Conservation (phyloP, 2,888 invertebrate species). For the Scaeva pyrastri region DNA sequence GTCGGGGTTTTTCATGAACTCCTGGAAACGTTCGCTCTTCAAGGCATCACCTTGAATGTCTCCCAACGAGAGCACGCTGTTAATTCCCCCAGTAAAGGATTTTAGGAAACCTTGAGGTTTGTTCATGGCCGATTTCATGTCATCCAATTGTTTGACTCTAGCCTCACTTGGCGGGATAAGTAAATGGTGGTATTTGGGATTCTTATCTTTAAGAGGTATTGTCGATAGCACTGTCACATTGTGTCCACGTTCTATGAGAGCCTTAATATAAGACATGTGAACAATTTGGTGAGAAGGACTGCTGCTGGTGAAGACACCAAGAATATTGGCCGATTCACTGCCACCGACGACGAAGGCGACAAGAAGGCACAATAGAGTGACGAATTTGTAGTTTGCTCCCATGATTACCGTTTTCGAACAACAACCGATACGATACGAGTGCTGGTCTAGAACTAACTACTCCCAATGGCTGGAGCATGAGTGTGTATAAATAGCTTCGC, state of each 20-base stretch:
- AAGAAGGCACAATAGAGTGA: not conserved
- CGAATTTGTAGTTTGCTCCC: not conserved
- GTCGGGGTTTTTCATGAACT: constrained; percentile 63
- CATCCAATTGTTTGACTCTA: not conserved
- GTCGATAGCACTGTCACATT: constrained; percentile 81
- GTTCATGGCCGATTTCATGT: not conserved
- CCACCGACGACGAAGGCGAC: not conserved
- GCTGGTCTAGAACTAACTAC: not conserved
- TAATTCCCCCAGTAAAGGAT: not conserved
- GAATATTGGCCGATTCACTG: constrained; percentile 78
- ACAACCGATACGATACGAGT: not conserved
- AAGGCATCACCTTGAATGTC: constrained; percentile 4
- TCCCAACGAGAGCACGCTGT: not conserved
- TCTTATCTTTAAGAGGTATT: constrained; percentile 77
- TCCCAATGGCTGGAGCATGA: not conserved
- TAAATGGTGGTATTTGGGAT: constrained; percentile 78
- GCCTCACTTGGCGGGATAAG: constrained; percentile 28
- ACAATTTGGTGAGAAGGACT: constrained; percentile 78
- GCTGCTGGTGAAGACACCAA: constrained; percentile 81
- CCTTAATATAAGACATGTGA: constrained; percentile 80
- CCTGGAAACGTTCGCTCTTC: constrained; percentile 56
- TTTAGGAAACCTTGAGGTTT: not conserved
- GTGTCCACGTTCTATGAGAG: constrained; percentile 81
- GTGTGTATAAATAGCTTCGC: not conserved
- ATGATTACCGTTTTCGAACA: not conserved